Base-by-base conservation (phyloP, 2,113 vertebrate genomes). In the Pedionomus torquatus region DNA sequence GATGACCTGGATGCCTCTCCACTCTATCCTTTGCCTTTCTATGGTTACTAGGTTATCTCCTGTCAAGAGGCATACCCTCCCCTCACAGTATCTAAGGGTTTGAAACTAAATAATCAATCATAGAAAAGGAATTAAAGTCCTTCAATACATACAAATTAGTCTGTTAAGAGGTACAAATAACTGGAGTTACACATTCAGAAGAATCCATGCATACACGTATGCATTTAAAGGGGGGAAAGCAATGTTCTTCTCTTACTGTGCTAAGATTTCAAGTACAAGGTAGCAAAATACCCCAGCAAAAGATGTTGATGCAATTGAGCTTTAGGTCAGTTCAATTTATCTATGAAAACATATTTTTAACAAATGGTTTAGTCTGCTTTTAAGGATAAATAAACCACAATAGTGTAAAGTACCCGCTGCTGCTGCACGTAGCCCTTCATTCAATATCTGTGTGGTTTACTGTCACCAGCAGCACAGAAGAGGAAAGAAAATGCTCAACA, bases 301-400 rank as follows among this genome's bases (percentile, higher is more conserved):
- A 81, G 41, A 58, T 30, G 13, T 41, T 77, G 68, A 89, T 93
- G 80, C 24, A 83, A 51, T 23, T 37, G 55, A 90, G 65, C 84
- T 95, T 78, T n/a, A 87, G 66, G 81, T 90, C 66, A 89, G 72
- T 82, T 95, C 76, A 76, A 89, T 83, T 93, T 91, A 95, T 72
- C 65, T n/a, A 83, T 61, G 25, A 96, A 93, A 58, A 33, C 9
- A 37, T 43, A 57, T 84, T 95, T 95, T 86, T 79, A 94, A 95
- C 66, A 97, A 95, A 84, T 48, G 49, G n/a, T 70, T 95, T 90
- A 4, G 48, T 49, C 75, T 64, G 37, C 39, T 92, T 95, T 94
- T 37, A 93, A 87, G 68, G 65, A 93, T 75, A 88, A 65, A 89
- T 35, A 76, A 89, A 95, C 21, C 35, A 55, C 21, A 23, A 33